Percentiles rank a stretch among this genome's conserved stretches.
Conservation (phyloP, 2,113 vertebrate species). For the Excalfactoria chinensis region DNA sequence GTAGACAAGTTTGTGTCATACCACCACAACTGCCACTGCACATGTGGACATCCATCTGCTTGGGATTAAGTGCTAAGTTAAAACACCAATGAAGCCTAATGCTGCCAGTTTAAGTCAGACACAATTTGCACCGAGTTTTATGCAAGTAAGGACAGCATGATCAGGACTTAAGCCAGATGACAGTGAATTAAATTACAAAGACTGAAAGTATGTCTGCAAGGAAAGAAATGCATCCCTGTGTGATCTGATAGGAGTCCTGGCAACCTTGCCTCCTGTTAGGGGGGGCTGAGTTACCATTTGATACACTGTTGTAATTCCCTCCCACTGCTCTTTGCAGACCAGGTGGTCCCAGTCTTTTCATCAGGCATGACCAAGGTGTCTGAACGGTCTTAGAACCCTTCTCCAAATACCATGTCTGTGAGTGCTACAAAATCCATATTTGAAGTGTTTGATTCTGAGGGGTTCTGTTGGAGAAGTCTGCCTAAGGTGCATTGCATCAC, state of each 20-base stretch:
- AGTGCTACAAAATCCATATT: background rate
- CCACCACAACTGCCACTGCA: slow-evolving; percentile 27
- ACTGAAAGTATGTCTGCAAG: background rate
- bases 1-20: slow-evolving; percentile 40
- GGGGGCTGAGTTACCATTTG: background rate
- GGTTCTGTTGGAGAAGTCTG: background rate
- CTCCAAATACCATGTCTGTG: background rate
- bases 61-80: slow-evolving; percentile 37
- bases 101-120: background rate
- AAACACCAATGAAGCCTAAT: slow-evolving; percentile 20
- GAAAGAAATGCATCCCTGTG: background rate
- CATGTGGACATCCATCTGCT: slow-evolving; percentile 16
- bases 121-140: slow-evolving; percentile 5
- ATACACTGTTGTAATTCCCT: rapidly evolving
- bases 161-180: background rate
- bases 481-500: background rate
- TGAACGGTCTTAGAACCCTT: background rate
- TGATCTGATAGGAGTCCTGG: background rate
- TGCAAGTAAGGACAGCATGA: background rate
- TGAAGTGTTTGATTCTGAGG: background rate
- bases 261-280: background rate
- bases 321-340: background rate
- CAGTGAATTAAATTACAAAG: slow-evolving; percentile 6
- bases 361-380: background rate
- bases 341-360: background rate